Conservation (phyloP, 2,797 vertebrate species). For the Sebastolobus altivelis region DNA sequence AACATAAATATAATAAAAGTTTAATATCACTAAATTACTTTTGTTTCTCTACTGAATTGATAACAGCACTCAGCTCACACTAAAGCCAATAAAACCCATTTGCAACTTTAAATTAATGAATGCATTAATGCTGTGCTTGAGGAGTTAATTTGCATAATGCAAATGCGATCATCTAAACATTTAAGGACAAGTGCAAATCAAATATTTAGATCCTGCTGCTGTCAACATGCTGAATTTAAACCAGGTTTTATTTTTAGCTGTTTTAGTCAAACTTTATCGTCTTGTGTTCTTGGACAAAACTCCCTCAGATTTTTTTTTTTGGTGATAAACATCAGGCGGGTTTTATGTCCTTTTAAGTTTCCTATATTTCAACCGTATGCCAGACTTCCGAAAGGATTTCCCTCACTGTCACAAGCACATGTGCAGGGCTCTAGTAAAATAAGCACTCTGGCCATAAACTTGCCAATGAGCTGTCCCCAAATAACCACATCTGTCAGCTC, state of each 20-base stretch:
- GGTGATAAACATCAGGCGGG: constrained; percentile 57
- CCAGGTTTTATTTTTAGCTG: constrained; percentile 16
- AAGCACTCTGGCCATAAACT: constrained; percentile 80
- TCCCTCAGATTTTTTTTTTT: constrained; percentile 7
- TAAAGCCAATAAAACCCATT: neutral
- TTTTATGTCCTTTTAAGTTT: constrained; percentile 72
- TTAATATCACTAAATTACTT: neutral
- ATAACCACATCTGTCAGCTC: constrained; percentile 83
- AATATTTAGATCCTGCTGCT: constrained; percentile 17
- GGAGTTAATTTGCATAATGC: constrained; percentile 7
- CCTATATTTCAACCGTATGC: constrained; percentile 69
- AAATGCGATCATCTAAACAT: constrained; percentile 25
- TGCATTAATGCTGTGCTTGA: neutral
- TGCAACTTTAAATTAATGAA: constrained; percentile 3
- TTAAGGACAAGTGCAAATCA: constrained; percentile 26
- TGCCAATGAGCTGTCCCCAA: constrained; percentile 83
- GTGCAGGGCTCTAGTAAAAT: constrained; percentile 79
- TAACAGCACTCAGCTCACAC: neutral
- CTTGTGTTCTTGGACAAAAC: constrained; percentile 19
- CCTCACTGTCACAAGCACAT: constrained; percentile 79
- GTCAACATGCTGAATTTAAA: constrained; percentile 30
- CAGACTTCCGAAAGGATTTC: constrained; percentile 80
- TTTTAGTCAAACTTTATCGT: constrained; percentile 33
- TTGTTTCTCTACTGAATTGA: neutral
- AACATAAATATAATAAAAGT: neutral